Conservation (phyloP, 2,797 vertebrate species). For the Aythya fuligula region DNA sequence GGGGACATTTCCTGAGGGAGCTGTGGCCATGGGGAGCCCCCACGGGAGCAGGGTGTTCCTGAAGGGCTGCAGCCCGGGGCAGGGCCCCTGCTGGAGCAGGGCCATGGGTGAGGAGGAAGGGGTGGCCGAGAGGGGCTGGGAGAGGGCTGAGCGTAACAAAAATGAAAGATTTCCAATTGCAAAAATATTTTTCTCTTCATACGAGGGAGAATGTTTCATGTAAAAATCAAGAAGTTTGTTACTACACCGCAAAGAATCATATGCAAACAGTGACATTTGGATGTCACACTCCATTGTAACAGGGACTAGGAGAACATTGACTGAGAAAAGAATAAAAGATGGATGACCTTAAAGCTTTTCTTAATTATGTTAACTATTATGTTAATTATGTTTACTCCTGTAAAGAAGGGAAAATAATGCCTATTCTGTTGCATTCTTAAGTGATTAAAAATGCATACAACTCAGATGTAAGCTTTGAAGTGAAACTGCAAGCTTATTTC, state of each 20-base stretch:
- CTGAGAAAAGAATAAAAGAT: neutral
- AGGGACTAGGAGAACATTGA: neutral
- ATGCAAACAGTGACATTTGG: neutral
- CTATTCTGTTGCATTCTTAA: neutral
- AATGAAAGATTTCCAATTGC: neutral
- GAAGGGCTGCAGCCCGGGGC: too few relatives aligned
- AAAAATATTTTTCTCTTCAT: neutral
- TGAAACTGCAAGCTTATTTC: neutral
- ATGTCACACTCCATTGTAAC: neutral
- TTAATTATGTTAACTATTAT: neutral
- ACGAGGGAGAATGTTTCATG: neutral
- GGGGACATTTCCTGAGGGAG: too few relatives aligned
- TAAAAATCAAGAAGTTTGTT: neutral
- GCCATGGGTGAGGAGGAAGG: neutral
- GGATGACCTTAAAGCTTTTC: neutral
- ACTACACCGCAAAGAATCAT: neutral
- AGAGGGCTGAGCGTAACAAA: too few relatives aligned
- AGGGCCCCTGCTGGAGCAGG: too few relatives aligned
- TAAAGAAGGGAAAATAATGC: neutral
- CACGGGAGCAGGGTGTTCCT: too few relatives aligned
- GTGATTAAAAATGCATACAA: neutral
- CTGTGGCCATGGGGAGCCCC: too few relatives aligned
- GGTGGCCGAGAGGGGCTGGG: too few relatives aligned
- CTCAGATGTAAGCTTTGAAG: neutral
- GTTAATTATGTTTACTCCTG: neutral